Conservation (phyloP, 1,140 invertebrate species). For the Aphelinus atriplicis region DNA sequence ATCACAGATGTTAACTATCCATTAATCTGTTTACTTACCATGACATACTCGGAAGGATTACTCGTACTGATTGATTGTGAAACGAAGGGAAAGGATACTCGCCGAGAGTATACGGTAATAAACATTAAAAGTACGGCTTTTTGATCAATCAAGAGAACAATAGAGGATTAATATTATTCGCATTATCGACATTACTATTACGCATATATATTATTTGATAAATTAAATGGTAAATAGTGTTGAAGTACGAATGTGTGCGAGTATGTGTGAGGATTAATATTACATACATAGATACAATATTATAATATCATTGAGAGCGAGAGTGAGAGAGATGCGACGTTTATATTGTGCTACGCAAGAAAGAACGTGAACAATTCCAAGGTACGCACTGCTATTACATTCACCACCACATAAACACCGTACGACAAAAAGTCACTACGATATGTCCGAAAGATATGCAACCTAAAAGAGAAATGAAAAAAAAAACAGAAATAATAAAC, state of each 20-base stretch:
- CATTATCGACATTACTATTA: neutral
- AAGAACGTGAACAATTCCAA: constrained; percentile 69
- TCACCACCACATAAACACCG: constrained; percentile 62
- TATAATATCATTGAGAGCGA: constrained; percentile 43
- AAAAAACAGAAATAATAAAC: constrained; percentile 63
- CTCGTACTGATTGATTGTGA: too few species aligned
- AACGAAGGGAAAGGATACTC: too few species aligned
- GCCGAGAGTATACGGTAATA: too few species aligned
- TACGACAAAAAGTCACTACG: constrained; percentile 47
- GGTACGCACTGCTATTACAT: constrained; percentile 67
- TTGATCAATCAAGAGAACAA: neutral
- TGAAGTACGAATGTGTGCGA: neutral
- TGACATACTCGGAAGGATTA: too few species aligned
- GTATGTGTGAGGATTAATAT: constrained; percentile 7
- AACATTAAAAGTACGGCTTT: too few species aligned
- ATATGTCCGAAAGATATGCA: constrained; percentile 59
- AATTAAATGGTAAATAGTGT: neutral
- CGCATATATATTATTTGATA: neutral
- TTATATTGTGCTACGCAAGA: constrained; percentile 68
- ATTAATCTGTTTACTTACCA: neutral
- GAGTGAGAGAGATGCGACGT: constrained; percentile 61
- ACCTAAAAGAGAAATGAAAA: constrained; percentile 42
- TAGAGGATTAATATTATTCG: constrained; percentile 8
- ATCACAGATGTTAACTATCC: neutral
- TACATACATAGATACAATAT: constrained; percentile 14